These are phyloP conservation scores for Myocastor coypus DNA, from an alignment of 2,113 vertebrate genomes.

Conservation along the genomic window DNA sequence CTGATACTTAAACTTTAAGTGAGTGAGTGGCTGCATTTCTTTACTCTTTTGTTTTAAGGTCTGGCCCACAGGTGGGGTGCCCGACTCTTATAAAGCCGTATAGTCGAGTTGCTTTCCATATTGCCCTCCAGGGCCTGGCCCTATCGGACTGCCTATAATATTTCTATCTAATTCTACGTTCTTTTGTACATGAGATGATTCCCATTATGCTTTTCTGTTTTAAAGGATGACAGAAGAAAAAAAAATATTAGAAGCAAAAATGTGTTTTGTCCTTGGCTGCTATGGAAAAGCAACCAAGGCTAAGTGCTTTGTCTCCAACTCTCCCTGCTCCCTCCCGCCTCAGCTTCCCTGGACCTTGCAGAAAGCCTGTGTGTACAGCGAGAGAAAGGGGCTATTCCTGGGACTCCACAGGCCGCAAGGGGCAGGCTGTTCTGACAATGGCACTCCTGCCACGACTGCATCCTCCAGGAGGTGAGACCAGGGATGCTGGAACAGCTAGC, in stretches of 20 bases:
- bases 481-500: not conserved
- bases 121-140: no score
- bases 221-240: conserved; percentile 34
- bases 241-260: not conserved
- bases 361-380: not conserved
- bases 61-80: no score
- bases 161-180: no score
- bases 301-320: not conserved
- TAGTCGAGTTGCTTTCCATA: no score
- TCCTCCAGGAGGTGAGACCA: no score
- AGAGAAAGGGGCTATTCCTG: not conserved
- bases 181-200: not conserved
- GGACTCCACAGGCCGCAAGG: not conserved
- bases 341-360: not conserved
- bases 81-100: no score
- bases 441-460: no score
- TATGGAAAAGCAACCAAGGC: not conserved
- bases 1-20: no score
- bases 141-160: no score
- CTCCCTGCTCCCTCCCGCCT: not conserved
- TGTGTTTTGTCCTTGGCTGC: not conserved
- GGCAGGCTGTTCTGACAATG: not conserved
- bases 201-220: conserved; percentile 2
- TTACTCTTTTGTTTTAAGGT: no score
- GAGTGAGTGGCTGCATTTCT: no score